Evolutionary conservation across 2,888 invertebrate species (phyloP), one percentile per base, ranked within the genome.

Genomic region (Ophion obscuratus): DNA sequence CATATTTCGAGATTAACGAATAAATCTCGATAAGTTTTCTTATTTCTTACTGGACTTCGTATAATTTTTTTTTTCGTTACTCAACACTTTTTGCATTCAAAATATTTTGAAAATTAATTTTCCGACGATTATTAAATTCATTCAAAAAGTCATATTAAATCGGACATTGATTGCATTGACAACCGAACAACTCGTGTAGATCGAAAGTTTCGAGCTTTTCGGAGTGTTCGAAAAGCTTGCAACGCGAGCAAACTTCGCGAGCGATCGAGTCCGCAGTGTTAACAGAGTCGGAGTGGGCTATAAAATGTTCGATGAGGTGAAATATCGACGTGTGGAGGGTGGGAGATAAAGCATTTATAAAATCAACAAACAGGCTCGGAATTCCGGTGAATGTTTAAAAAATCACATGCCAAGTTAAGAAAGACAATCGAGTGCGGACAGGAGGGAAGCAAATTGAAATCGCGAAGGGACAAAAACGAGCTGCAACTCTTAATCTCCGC

Each of bases 401-500:
- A 53, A 53, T 53, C 5, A 53, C 4, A 5, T 4, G 53, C 14
- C 5, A 17, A 17, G 17, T 17, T 53, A 5, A 40, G 40, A 40
- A 40, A 40, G 40, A 40, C 40, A 40, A 40, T 6, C 40, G 53
- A 17, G 53, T 24, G 53, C 53, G 53, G 17, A 17, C 53, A 17
- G 53, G 5, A 3, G 5, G 11, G 53, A 17, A 17, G 53, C 53
- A 53, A 53, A 53, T 53, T 53, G 53, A 14, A 53, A 5, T 17
- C 53, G 53, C 53, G 53, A 17, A 4, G 53, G 53, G 4, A 17
- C 53, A 17, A 17, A 2, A 53, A 53, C 53, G 53, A 17, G 77
- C 27, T 40, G 73, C 62, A 62, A 81, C 53, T 31, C 53, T 24
- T 24, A 47, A 64, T 75, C n/a, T 40, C 5, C 36, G 31, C 40